These are phyloP conservation scores for Syrmaticus mikado DNA, from an alignment of 2,113 vertebrate genomes.

Conservation along the genomic window DNA sequence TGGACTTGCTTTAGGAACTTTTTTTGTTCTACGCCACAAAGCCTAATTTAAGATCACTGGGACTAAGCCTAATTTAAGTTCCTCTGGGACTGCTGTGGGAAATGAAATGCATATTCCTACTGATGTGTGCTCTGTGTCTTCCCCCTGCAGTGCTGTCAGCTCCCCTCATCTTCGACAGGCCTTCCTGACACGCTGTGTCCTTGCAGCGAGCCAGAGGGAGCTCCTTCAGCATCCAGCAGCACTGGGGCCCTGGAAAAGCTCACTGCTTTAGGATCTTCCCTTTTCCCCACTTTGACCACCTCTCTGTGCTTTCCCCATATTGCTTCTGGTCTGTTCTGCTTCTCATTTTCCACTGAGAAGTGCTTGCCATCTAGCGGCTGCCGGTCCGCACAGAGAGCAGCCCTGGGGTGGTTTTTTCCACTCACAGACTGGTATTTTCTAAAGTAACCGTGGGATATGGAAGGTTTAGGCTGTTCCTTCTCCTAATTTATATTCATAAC, in stretches of 20 bases:
- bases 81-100: background rate
- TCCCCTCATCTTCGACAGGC: background rate
- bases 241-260: background rate
- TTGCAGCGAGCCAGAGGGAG: background rate
- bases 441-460: accelerated
- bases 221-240: background rate
- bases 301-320: background rate
- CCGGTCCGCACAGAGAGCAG: background rate
- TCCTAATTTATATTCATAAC: too few species aligned
- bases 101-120: background rate
- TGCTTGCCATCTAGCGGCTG: background rate
- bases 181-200: background rate
- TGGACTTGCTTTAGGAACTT: background rate
- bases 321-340: background rate
- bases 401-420: accelerated
- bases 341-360: background rate
- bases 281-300: background rate
- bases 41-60: background rate
- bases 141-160: accelerated
- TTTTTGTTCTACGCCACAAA: background rate
- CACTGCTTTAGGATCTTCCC: background rate
- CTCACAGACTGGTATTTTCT: accelerated
- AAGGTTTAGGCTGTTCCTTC: background rate
- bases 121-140: background rate
- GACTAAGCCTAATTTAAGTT: background rate